phyloP scores from a whole-genome alignment of 2,797 vertebrate species.

The Gastrophryne carolinensis region DNA sequence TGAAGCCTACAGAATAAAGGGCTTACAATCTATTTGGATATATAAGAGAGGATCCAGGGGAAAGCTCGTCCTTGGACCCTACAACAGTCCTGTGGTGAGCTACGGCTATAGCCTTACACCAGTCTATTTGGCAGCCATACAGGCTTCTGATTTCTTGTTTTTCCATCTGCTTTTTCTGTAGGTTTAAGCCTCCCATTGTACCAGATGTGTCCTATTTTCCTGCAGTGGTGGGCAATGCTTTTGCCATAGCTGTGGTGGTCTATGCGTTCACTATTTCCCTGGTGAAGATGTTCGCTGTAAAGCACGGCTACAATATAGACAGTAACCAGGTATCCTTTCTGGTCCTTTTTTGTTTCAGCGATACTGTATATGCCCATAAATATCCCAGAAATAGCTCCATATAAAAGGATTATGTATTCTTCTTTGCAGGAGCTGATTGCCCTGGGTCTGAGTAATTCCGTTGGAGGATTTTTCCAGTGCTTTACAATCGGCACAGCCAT shows the following conservation, averaged over 20 bases:
- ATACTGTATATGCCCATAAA: too few species aligned
- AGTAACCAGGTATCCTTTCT: conserved; percentile 82
- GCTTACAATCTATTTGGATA: too few species aligned
- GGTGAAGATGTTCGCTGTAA: conserved; percentile 90
- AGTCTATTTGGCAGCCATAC: too few species aligned
- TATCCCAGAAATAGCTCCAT: too few species aligned
- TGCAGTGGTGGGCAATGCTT: conserved; percentile 82
- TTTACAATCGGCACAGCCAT: conserved; percentile 92
- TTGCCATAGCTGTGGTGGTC: conserved; percentile 88
- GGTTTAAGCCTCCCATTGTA: conserved; percentile 74
- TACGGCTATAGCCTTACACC: too few species aligned
- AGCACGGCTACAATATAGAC: conserved; percentile 93
- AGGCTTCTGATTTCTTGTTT: too few species aligned
- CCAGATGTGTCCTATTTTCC: conserved; percentile 71
- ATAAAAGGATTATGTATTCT: too few species aligned
- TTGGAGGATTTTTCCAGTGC: conserved; percentile 89
- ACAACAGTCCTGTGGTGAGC: too few species aligned
- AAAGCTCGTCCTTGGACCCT: too few species aligned
- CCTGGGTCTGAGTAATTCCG: conserved; percentile 84
- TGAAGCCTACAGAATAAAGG: too few species aligned
- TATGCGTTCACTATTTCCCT: conserved; percentile 94
- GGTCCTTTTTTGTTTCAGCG: background rate
- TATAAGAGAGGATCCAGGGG: too few species aligned
- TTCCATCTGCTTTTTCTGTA: conserved; percentile 58
- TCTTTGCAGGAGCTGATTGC: conserved; percentile 88